A percentile compares a stretch with the other conserved stretches of the same genome.
These are phyloP conservation scores for Corythoichthys intestinalis DNA, from an alignment of 2,113 vertebrate species.

Conservation along the genomic window DNA sequence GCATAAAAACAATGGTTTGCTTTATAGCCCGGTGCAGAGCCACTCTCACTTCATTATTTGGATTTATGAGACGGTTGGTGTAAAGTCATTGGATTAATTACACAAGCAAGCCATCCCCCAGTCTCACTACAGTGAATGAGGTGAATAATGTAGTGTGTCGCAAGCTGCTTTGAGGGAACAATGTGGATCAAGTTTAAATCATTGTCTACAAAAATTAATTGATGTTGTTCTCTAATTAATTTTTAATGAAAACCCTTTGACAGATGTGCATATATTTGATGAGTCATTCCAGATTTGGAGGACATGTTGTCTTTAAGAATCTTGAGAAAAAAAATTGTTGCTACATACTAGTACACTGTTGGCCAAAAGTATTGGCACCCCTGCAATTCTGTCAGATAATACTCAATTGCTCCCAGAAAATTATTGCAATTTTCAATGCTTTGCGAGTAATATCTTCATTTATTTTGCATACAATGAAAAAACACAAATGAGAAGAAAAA, in stretches of 20 bases:
- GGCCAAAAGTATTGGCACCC: too few species aligned
- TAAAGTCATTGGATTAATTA: conserved; percentile 34
- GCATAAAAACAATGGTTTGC: conserved; percentile 2
- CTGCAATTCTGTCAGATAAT: too few species aligned
- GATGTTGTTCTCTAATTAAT: not conserved
- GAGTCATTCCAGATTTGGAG: too few species aligned
- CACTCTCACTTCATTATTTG: conserved; percentile 37
- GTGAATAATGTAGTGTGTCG: not conserved
- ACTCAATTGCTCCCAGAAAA: too few species aligned
- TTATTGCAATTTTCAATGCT: too few species aligned
- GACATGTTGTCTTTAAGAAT: too few species aligned
- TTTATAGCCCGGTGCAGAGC: conserved; percentile 20
- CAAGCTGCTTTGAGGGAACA: conserved; percentile 11
- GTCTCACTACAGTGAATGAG: conserved; percentile 5
- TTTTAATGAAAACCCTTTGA: not conserved
- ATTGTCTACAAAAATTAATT: not conserved
- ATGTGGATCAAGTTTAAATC: not conserved
- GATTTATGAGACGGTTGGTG: conserved; percentile 32
- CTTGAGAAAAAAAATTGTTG: too few species aligned
- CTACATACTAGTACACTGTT: too few species aligned
- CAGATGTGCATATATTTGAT: not conserved
- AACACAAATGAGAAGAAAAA: too few species aligned
- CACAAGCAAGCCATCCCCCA: conserved; percentile 26
- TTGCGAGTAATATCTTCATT: too few species aligned
- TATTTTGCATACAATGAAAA: too few species aligned